A percentile compares a stretch with the other conserved stretches of the same genome.
Evolutionary conservation across 2,113 vertebrate genomes (phyloP).

Genomic region (Glaucomys volans): DNA sequence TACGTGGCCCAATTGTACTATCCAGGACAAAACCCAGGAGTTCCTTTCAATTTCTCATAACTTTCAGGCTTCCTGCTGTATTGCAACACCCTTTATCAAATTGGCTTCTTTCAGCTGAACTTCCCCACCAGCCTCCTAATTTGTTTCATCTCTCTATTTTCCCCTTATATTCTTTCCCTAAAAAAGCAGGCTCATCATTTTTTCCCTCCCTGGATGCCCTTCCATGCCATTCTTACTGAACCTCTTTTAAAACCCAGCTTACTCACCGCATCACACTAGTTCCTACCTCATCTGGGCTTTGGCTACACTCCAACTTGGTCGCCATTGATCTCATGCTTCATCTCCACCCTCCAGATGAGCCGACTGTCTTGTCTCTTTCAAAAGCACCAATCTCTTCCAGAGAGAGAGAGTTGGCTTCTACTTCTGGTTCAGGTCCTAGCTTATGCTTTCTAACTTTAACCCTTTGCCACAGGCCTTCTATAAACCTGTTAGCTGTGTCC

Average conservation of each 20-base stretch:
- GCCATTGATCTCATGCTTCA: no score
- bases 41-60: no score
- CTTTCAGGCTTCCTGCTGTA: neutral
- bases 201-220: neutral
- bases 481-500: neutral
- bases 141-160: neutral
- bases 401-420: neutral
- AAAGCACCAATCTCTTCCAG: neutral
- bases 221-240: neutral
- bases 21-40: neutral
- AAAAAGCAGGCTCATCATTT: neutral
- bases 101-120: no score
- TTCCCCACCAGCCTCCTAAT: neutral
- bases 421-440: neutral
- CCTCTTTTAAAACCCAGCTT: no score
- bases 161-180: neutral
- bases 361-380: no score
- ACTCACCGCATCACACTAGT: no score
- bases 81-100: neutral
- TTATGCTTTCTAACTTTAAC: neutral
- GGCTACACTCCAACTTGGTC: no score
- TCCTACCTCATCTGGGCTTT: neutral
- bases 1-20: no score
- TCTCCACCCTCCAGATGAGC: accelerated
- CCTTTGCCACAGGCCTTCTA: neutral